These are phyloP conservation scores for Orchesellides sinensis DNA, from an alignment of 2,888 invertebrate species.

Conservation along the genomic window DNA sequence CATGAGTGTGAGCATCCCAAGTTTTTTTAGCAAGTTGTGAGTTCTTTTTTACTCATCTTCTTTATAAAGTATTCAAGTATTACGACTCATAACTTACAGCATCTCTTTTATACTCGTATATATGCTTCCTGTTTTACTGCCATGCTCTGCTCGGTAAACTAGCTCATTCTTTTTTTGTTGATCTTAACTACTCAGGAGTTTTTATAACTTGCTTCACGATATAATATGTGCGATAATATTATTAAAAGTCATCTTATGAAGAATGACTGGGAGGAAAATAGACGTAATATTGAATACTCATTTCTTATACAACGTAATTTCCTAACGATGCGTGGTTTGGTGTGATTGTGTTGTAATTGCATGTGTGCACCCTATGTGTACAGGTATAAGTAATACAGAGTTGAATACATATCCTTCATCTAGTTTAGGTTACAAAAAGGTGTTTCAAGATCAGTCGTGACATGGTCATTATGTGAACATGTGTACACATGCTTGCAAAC, in stretches of 20 bases:
- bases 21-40: not conserved
- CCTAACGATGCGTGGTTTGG: not conserved
- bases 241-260: slow-evolving; percentile 34
- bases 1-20: not conserved
- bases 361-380: not conserved
- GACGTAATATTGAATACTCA: slow-evolving; percentile 25
- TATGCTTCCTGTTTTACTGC: slow-evolving; percentile 50
- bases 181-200: too few relatives aligned
- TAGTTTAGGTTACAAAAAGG: slow-evolving; percentile 63
- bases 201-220: too few relatives aligned
- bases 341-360: not conserved
- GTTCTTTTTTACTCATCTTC: slow-evolving; percentile 29
- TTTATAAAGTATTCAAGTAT: not conserved
- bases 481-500: too few relatives aligned
- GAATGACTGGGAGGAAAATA: slow-evolving; percentile 32
- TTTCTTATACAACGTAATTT: not conserved
- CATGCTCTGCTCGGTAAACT: slow-evolving; percentile 22
- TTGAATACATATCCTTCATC: slow-evolving; percentile 21
- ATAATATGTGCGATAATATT: not conserved
- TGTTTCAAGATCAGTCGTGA: slow-evolving; percentile 66
- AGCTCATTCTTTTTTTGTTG: slow-evolving; percentile 37
- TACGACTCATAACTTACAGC: too few relatives aligned
- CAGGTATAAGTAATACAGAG: slow-evolving; percentile 29
- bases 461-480: slow-evolving; percentile 46
- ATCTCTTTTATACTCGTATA: too few relatives aligned